Evolutionary conservation across 2,113 vertebrate species (phyloP), one percentile per base, ranked within the genome.

Genomic region (Psittacara wagleri): DNA sequence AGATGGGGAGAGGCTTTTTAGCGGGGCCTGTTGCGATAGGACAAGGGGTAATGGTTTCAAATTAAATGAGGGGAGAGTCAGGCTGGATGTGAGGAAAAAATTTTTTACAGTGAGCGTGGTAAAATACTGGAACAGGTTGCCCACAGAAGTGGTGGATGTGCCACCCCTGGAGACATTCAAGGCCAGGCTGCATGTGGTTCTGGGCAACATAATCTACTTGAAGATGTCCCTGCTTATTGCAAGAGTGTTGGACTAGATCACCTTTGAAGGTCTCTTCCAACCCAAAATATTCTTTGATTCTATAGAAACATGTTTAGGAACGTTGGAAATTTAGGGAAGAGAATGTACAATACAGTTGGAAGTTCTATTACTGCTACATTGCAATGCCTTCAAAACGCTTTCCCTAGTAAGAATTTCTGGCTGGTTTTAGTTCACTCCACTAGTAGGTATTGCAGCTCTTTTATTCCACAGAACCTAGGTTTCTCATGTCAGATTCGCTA

Each of bases 401-500:
- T 80, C 14, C 49, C 43, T 44, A 28, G 8, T 63, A 35, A 82
- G 77, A 63, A 46, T 11, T 44, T 66, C 16, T 23, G 49, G 5
- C 27, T 68, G 17, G 10, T 76, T 94, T 94, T 64, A 49, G 7
- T 46, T 41, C 6, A 3, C 7, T 77, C 29, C 4, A 2, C 10
- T 57, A 35, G 8, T 10, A 57, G 22, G 13, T 67, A 29, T 82
- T 78, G 55, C 17, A 37, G 31, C 19, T 79, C 6, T 9, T 54
- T 31, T 92, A 0, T 85, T 84, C 16, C 22, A 49, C 14, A 82
- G 41, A 90, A 75, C 13, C 28, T 79, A 11, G 20, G 11, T 49
- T 78, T 92, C 23, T 59, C 0, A 0, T 11, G 55, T 57, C 39
- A 54, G 44, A 51, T 70, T 49, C 0, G 0, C 10, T 78, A n/a